A percentile compares a stretch with the other conserved stretches of the same genome.
Conservation (phyloP, 2,797 vertebrate genomes). For the Ctenochaetus hawaiiensis region DNA sequence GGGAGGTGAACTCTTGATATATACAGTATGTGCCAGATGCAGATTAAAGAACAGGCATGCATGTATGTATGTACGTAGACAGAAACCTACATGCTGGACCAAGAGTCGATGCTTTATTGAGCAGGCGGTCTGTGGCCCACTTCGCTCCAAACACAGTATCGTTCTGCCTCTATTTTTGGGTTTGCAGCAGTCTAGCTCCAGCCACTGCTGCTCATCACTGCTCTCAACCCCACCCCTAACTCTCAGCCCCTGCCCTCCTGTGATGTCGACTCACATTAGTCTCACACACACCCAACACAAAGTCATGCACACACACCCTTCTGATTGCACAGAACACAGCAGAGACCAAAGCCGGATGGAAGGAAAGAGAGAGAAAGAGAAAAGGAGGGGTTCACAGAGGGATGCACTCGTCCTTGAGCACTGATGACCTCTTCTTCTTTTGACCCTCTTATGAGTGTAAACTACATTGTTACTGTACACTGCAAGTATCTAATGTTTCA, state of each 20-base stretch:
- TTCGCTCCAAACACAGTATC: constrained; percentile 39
- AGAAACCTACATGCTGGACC: background rate
- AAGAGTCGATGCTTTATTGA: constrained; percentile 6
- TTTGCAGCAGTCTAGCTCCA: constrained; percentile 60
- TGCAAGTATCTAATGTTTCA: constrained; percentile 43
- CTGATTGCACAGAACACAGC: constrained; percentile 40
- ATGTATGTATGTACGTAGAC: background rate
- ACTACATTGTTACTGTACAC: constrained; percentile 40
- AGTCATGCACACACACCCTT: constrained; percentile 42
- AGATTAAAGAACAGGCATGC: constrained; percentile 17
- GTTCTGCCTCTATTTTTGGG: constrained; percentile 71
- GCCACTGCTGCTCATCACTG: constrained; percentile 61
- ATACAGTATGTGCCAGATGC: constrained; percentile 3
- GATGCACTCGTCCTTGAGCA: constrained; percentile 69
- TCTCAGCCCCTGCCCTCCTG: constrained; percentile 51
- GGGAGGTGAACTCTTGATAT: background rate
- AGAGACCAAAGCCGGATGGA: constrained; percentile 55
- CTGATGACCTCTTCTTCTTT: constrained; percentile 57
- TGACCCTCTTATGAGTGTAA: constrained; percentile 50
- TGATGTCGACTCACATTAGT: constrained; percentile 73
- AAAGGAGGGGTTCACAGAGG: constrained; percentile 57
- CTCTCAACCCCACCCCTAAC: constrained; percentile 56
- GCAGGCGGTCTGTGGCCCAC: constrained; percentile 48
- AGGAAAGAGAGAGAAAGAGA: constrained; percentile 54
- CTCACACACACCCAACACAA: constrained; percentile 60